These are phyloP conservation scores for Littorina saxatilis DNA, from an alignment of 1,140 invertebrate species.

Conservation along the genomic window DNA sequence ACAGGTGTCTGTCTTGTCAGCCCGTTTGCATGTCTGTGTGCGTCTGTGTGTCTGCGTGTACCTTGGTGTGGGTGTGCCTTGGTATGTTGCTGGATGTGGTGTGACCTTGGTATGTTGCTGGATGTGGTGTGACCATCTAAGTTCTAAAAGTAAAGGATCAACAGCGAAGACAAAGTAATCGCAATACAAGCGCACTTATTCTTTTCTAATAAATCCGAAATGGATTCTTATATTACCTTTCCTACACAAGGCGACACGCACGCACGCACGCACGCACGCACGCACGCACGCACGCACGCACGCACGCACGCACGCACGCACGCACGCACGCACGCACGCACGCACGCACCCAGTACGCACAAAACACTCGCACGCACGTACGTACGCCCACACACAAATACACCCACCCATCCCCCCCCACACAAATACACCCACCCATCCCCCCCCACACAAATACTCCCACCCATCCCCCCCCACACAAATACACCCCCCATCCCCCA, in stretches of 20 bases:
- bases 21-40: conserved; percentile 7
- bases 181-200: no score
- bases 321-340: conserved; percentile 18
- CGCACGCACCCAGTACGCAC: conserved; percentile 4
- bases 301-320: conserved; percentile 14
- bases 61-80: not conserved
- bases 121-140: not conserved
- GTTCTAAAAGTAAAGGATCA: no score
- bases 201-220: no score
- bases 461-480: no score
- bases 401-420: no score
- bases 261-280: not conserved
- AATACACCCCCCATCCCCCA: no score
- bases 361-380: no score
- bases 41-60: conserved; percentile 16
- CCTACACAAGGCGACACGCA: not conserved
- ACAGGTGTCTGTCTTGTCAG: no score
- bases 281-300: conserved; percentile 9
- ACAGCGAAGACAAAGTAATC: no score
- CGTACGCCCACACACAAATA: no score
- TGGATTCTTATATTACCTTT: not conserved
- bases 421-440: no score
- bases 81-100: not conserved
- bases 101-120: not conserved
- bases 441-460: no score